These are phyloP conservation scores for Chlorocebus sabaeus DNA, from an alignment of 2,113 vertebrate species.

Conservation along the genomic window DNA sequence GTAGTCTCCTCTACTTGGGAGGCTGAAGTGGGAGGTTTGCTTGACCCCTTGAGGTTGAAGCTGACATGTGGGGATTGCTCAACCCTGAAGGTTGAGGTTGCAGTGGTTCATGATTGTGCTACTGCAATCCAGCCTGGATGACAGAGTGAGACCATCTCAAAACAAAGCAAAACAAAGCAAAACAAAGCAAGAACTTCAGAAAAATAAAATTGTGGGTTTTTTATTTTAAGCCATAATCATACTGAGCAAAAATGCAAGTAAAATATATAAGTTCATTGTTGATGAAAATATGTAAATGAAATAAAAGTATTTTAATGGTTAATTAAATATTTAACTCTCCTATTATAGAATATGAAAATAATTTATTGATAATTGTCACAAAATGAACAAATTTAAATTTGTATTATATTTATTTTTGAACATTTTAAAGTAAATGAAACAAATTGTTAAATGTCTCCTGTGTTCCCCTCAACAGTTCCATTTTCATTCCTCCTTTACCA, in stretches of 20 bases:
- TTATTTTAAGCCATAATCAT: slow-evolving; percentile 24
- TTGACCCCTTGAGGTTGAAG: no score
- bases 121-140: no score
- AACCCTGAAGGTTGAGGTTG: no score
- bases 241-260: not conserved
- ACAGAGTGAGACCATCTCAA: no score
- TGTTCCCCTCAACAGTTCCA: not conserved
- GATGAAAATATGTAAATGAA: not conserved
- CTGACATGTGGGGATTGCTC: no score
- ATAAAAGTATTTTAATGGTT: not conserved
- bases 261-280: not conserved
- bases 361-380: not conserved
- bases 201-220: not conserved
- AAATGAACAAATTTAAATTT: not conserved
- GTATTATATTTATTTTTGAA: not conserved
- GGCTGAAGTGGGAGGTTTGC: no score
- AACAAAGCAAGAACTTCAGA: no score
- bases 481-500: not conserved
- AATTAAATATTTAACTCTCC: not conserved
- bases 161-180: no score
- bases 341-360: not conserved
- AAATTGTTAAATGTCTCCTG: not conserved
- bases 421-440: not conserved
- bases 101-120: no score
- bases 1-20: no score